A percentile compares a stretch with the other conserved stretches of the same genome.
Evolutionary conservation across 2,888 invertebrate genomes (phyloP).

Genomic region (Oscheius sp.): DNA sequence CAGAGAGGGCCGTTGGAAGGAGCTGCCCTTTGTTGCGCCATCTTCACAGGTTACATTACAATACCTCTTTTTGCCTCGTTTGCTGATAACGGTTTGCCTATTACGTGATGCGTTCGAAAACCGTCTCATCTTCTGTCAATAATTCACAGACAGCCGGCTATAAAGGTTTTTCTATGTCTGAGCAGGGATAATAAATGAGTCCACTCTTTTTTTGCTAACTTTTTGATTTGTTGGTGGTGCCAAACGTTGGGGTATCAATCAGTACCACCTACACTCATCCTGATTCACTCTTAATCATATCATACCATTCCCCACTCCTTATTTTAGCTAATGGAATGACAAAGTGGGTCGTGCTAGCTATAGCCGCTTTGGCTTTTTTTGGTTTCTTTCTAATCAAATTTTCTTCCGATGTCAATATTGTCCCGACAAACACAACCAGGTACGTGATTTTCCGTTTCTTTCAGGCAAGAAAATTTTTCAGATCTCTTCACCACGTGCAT

Average conservation of each 20-base stretch:
- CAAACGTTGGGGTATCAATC: too few relatives aligned
- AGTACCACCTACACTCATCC: background rate
- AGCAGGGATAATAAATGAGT: too few relatives aligned
- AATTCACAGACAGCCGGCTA: too few relatives aligned
- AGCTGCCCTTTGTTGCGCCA: constrained; percentile 19
- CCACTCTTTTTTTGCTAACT: too few relatives aligned
- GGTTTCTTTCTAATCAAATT: constrained; percentile 3
- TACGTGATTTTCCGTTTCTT: background rate
- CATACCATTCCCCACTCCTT: background rate
- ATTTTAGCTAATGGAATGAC: constrained; percentile 32
- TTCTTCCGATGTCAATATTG: background rate
- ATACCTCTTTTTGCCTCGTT: background rate
- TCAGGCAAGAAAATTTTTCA: background rate
- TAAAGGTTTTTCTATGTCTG: too few relatives aligned
- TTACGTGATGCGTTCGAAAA: too few relatives aligned
- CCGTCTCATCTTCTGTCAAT: too few relatives aligned
- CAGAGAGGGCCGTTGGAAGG: background rate
- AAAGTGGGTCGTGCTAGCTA: background rate
- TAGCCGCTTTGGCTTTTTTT: background rate
- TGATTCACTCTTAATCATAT: background rate
- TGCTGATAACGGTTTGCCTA: background rate
- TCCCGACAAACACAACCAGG: background rate
- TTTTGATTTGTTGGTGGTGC: too few relatives aligned
- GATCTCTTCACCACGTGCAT: background rate
- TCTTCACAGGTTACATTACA: constrained; percentile 3